A percentile compares a stretch with the other conserved stretches of the same genome.
phyloP scores from a whole-genome alignment of 2,888 invertebrate genomes.

The Mesochorus sp. region DNA sequence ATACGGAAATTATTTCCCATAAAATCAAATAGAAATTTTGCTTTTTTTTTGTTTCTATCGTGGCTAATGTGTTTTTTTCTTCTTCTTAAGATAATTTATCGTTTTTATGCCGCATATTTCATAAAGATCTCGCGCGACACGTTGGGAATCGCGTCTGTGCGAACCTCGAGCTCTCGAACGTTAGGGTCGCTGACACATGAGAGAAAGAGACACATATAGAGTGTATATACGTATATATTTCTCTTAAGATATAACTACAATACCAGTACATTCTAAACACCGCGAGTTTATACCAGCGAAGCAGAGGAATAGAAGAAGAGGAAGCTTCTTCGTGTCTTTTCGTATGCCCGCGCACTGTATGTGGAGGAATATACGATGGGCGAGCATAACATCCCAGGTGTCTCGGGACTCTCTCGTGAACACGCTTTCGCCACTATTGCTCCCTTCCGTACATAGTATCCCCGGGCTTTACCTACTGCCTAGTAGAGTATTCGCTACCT shows the following conservation, averaged over 20 bases:
- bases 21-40: too few relatives aligned
- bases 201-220: slow-evolving; percentile 1
- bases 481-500: not conserved
- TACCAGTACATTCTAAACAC: slow-evolving; percentile 8
- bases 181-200: slow-evolving; percentile 55
- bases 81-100: not conserved
- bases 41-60: not conserved
- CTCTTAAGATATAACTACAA: slow-evolving; percentile 13
- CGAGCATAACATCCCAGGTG: slow-evolving; percentile 36
- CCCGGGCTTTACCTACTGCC: slow-evolving; percentile 3
- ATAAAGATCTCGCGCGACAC: slow-evolving; percentile 16
- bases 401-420: slow-evolving; percentile 21
- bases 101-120: not conserved
- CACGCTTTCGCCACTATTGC: slow-evolving; percentile 25
- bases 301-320: not conserved
- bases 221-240: too few relatives aligned
- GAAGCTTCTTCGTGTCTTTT: not conserved
- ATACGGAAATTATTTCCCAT: too few relatives aligned
- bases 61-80: not conserved
- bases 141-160: slow-evolving; percentile 15
- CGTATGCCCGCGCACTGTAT: not conserved
- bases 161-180: slow-evolving; percentile 13
- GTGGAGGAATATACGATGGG: slow-evolving; percentile 10
- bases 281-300: not conserved
- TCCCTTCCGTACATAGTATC: not conserved